Base-by-base conservation (phyloP, 2,113 vertebrate genomes). In the Laterallus jamaicensis region DNA sequence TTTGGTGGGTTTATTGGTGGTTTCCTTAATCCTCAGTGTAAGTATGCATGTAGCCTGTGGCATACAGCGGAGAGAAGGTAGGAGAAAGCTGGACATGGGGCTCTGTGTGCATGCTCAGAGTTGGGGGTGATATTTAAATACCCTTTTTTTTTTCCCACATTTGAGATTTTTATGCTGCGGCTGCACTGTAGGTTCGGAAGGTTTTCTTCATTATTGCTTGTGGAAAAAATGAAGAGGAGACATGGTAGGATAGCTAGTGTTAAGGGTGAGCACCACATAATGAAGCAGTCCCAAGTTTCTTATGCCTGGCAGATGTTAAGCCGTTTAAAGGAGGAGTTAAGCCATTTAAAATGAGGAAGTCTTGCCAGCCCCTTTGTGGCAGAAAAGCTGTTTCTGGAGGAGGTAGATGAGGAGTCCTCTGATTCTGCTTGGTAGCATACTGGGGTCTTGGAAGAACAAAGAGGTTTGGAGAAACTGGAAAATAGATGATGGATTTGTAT, bases 251-350 rank as follows among this genome's bases (percentile, higher is more conserved):
- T 75, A 26, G 21, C 18, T 63, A 15, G 20, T 22, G 35, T 56
- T 91, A 63, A 70, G 60, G 63, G 24, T 52, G n/a, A 81, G 69
- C 56, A 16, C 40, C 15, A 3, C 31, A 5, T 78, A 25, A 52
- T 76, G 80, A 73, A 60, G 88, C 16, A 71, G 71, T 77, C 35
- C 5, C 58, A 29, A 54, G 37, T 58, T 86, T 95, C 69, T 88
- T 73, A 40, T 78, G 73, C 42, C 66, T 75, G 64, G 24, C 44
- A 69, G 40, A 69, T 88, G 40, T 60, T 86, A 93, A 94, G 56
- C 88, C 52, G 4, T 92, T 96, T 90, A 91, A 71, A 93, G 42
- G 39, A 86, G 78, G 35, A 78, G 52, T 58, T 82, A 88, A 95
- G 87, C 93, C 31, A 25, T 77, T 94, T 90, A 88, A 93, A 95